A percentile compares a stretch with the other conserved stretches of the same genome.
These are phyloP conservation scores for Ridgeia piscesae DNA, from an alignment of 1,140 invertebrate species.

Conservation along the genomic window DNA sequence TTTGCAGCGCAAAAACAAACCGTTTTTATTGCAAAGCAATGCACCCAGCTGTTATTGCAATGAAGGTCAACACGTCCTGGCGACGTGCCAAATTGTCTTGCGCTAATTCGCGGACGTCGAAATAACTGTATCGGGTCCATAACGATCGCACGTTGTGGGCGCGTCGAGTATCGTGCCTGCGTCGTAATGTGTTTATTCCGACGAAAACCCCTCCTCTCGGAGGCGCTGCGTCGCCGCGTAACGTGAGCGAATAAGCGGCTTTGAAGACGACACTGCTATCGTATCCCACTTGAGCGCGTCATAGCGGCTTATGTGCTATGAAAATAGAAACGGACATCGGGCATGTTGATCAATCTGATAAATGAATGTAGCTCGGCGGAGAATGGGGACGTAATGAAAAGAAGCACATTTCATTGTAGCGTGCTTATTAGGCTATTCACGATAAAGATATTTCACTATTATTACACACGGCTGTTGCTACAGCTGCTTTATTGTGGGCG, in stretches of 20 bases:
- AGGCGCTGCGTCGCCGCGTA: neutral
- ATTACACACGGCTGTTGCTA: neutral
- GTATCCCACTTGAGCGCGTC: neutral
- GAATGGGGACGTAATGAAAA: neutral
- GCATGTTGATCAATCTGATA: neutral
- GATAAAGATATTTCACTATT: neutral
- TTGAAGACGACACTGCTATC: neutral
- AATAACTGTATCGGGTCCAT: neutral
- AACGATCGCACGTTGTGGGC: neutral
- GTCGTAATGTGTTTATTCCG: neutral
- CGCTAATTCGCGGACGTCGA: neutral
- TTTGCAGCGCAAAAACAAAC: neutral
- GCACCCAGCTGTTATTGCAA: neutral
- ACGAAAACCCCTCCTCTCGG: neutral
- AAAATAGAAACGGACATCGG: neutral
- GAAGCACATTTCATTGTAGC: neutral
- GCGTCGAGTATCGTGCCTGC: neutral
- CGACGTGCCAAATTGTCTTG: neutral
- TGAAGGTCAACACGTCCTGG: neutral
- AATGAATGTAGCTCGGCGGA: neutral
- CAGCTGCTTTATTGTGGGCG: neutral
- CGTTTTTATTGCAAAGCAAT: neutral
- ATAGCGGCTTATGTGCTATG: neutral
- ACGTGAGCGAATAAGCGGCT: neutral
- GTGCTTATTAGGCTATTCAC: neutral